phyloP scores from a whole-genome alignment of 2,888 invertebrate species.

The Julus scanicus region DNA sequence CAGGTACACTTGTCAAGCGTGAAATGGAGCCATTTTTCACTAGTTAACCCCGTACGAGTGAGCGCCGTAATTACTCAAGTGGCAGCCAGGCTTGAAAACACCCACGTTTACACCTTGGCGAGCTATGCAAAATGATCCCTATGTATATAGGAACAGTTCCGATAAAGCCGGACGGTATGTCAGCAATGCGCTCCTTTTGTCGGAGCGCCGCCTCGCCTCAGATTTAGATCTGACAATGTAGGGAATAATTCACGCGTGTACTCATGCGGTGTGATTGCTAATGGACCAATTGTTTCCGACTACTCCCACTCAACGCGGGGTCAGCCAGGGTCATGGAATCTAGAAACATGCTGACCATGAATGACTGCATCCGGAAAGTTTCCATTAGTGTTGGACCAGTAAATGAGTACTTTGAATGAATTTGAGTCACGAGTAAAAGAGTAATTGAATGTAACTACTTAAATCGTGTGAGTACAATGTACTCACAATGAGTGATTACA shows the following conservation, averaged over 20 bases:
- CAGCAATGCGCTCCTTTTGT: not conserved
- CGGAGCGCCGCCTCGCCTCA: slow-evolving; percentile 3
- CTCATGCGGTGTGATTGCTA: not conserved
- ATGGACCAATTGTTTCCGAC: not conserved
- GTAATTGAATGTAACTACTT: too few relatives aligned
- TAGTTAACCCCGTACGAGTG: not conserved
- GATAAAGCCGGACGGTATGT: slow-evolving; percentile 4
- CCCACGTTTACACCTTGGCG: not conserved
- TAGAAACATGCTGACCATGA: slow-evolving; percentile 1
- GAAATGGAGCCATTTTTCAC: not conserved
- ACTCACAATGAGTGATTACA: too few relatives aligned
- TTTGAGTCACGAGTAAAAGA: too few relatives aligned
- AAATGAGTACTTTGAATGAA: too few relatives aligned
- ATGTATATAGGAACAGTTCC: too few relatives aligned
- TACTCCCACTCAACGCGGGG: not conserved
- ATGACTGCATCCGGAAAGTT: not conserved
- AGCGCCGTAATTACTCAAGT: not conserved
- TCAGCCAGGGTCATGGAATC: slow-evolving; percentile 2
- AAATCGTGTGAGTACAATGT: too few relatives aligned
- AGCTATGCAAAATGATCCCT: not conserved
- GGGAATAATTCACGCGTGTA: not conserved
- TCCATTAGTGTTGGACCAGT: too few relatives aligned
- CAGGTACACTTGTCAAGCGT: not conserved
- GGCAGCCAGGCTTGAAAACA: not conserved
- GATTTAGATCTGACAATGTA: not conserved